A percentile compares a stretch with the other conserved stretches of the same genome.
These are phyloP conservation scores for Tuta absoluta DNA, from an alignment of 2,888 invertebrate genomes.

Conservation along the genomic window DNA sequence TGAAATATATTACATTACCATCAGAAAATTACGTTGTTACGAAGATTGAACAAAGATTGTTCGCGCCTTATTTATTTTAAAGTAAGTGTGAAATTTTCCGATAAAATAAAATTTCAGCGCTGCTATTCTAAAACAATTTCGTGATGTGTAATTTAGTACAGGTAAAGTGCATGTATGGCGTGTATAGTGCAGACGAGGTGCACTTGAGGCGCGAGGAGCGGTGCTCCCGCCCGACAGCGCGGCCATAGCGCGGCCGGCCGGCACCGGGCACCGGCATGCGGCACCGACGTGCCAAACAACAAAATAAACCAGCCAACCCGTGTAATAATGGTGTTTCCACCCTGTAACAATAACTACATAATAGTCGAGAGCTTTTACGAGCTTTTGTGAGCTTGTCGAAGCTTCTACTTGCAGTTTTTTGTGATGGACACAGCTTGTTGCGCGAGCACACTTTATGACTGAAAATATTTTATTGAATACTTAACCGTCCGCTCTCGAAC, in stretches of 20 bases:
- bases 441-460: constrained; percentile 61
- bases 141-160: constrained; percentile 26
- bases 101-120: constrained; percentile 10
- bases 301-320: constrained; percentile 70
- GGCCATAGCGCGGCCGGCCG: constrained; percentile 40
- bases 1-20: constrained; percentile 31
- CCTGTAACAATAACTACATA: constrained; percentile 81
- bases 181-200: constrained; percentile 31
- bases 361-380: constrained; percentile 80
- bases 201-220: constrained; percentile 29
- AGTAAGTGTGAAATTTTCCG: constrained; percentile 9
- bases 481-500: constrained; percentile 53
- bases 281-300: constrained; percentile 66
- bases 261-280: too few relatives aligned
- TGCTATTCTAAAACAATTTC: constrained; percentile 21
- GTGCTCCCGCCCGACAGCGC: constrained; percentile 40
- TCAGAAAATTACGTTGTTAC: constrained; percentile 18
- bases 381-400: constrained; percentile 79
- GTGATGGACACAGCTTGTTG: constrained; percentile 63
- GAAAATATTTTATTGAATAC: constrained; percentile 75
- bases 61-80: neutral
- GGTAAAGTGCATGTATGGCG: constrained; percentile 35
- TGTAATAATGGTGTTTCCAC: constrained; percentile 81
- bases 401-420: constrained; percentile 77
- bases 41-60: constrained; percentile 29